Conservation (phyloP, 2,113 vertebrate species). For the Garra rufa region DNA sequence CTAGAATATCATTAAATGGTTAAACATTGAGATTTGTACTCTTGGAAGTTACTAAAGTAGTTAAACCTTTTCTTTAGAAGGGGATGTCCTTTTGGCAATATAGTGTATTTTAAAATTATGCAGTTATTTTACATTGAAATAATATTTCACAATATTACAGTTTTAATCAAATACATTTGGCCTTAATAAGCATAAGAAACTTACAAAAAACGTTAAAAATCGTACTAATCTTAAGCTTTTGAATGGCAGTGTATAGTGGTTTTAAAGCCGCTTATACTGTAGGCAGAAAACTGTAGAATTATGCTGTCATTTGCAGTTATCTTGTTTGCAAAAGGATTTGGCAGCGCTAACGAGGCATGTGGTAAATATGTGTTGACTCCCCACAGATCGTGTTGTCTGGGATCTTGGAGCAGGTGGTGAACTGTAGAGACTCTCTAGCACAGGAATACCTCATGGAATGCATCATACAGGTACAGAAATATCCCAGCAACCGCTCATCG, state of each 20-base stretch:
- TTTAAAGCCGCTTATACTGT: neutral
- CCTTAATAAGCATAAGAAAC: too few species aligned
- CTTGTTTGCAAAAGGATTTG: neutral
- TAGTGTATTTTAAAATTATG: too few species aligned
- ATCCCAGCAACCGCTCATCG: neutral
- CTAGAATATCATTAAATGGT: too few species aligned
- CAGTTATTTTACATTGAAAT: too few species aligned
- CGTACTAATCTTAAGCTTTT: too few species aligned
- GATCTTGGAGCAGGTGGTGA: conserved; percentile 97
- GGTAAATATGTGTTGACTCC: neutral
- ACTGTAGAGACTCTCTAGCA: conserved; percentile 96
- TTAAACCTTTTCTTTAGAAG: too few species aligned
- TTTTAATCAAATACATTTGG: too few species aligned
- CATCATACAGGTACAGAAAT: conserved; percentile 92
- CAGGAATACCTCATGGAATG: conserved; percentile 99
- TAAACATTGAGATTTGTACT: too few species aligned
- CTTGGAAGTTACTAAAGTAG: too few species aligned
- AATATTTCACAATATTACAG: too few species aligned
- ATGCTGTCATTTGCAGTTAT: neutral
- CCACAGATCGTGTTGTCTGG: conserved; percentile 90
- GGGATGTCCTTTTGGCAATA: too few species aligned
- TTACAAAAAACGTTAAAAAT: too few species aligned
- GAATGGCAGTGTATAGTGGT: neutral
- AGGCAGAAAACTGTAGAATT: neutral
- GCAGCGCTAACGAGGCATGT: neutral